These are phyloP conservation scores for Drosophila engyochracea DNA, from an alignment of 2,888 invertebrate genomes.

Conservation along the genomic window DNA sequence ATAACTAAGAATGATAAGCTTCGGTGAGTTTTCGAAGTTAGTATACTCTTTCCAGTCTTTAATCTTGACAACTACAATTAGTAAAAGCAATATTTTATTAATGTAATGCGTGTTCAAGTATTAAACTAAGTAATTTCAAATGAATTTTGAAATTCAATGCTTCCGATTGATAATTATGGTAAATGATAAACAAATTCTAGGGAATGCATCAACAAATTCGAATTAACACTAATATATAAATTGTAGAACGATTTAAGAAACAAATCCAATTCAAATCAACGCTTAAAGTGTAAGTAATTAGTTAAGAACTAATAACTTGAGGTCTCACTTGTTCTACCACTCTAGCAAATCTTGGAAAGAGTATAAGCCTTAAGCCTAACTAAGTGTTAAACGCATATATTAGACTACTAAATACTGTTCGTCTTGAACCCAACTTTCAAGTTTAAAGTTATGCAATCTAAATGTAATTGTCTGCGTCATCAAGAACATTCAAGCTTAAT, in stretches of 20 bases:
- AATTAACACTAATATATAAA: background rate
- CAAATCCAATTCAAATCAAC: background rate
- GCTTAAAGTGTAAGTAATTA: background rate
- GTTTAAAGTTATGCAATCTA: conserved; percentile 38
- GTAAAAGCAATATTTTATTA: conserved; percentile 16
- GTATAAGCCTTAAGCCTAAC: conserved; percentile 18
- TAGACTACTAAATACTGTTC: conserved; percentile 34
- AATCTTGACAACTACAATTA: background rate
- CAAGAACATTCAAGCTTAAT: conserved; percentile 65
- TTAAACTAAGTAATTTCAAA: background rate
- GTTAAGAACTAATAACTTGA: background rate
- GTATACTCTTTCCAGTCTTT: conserved; percentile 44
- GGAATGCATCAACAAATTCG: background rate
- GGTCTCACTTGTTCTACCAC: background rate
- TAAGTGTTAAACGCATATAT: conserved; percentile 28
- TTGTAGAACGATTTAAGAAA: background rate
- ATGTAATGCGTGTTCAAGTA: conserved; percentile 3
- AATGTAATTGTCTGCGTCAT: conserved; percentile 58
- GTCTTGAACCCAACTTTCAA: conserved; percentile 36
- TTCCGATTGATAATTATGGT: conserved; percentile 5
- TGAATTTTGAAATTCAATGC: background rate
- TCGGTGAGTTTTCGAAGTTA: conserved; percentile 36
- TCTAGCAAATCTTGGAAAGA: conserved; percentile 26
- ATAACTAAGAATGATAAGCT: conserved; percentile 1
- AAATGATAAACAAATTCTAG: background rate